These are phyloP conservation scores for Solenopsis invicta DNA, from an alignment of 1,140 invertebrate species.

Conservation along the genomic window DNA sequence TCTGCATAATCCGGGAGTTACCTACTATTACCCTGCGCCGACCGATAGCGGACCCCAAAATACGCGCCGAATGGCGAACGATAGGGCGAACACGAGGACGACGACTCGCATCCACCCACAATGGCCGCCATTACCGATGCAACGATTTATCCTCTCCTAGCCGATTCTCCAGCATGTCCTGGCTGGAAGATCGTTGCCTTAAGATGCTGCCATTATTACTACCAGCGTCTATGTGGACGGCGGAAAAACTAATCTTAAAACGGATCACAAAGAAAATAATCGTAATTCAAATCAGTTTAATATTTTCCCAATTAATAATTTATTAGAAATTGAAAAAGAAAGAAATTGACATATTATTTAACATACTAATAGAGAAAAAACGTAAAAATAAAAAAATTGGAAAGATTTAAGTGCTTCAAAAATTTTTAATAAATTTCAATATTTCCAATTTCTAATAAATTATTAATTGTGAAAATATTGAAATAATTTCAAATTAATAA, in stretches of 20 bases:
- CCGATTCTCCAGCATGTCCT: slow-evolving; percentile 10
- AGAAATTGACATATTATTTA: background rate
- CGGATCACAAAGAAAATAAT: background rate
- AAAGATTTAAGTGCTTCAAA: no score
- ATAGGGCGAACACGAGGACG: slow-evolving; percentile 67
- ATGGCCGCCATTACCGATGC: slow-evolving; percentile 82
- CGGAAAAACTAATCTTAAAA: slow-evolving; percentile 10
- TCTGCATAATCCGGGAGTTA: slow-evolving; percentile 84
- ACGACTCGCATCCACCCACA: slow-evolving; percentile 74
- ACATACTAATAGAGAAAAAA: no score
- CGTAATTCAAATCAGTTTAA: background rate
- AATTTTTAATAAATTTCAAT: no score
- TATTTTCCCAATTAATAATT: background rate
- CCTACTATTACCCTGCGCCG: slow-evolving; percentile 75
- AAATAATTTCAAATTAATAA: no score
- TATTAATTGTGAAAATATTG: no score
- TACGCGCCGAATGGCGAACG: slow-evolving; percentile 62
- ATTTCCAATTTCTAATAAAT: no score
- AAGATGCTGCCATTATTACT: slow-evolving; percentile 60
- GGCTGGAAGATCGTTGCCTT: slow-evolving; percentile 32
- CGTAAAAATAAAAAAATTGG: no score
- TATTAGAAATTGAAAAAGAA: background rate
- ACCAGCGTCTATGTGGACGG: background rate
- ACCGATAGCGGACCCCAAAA: slow-evolving; percentile 77
- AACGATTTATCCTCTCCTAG: slow-evolving; percentile 77